These are phyloP conservation scores for Strix occidentalis DNA, from an alignment of 2,797 vertebrate species.

Conservation along the genomic window DNA sequence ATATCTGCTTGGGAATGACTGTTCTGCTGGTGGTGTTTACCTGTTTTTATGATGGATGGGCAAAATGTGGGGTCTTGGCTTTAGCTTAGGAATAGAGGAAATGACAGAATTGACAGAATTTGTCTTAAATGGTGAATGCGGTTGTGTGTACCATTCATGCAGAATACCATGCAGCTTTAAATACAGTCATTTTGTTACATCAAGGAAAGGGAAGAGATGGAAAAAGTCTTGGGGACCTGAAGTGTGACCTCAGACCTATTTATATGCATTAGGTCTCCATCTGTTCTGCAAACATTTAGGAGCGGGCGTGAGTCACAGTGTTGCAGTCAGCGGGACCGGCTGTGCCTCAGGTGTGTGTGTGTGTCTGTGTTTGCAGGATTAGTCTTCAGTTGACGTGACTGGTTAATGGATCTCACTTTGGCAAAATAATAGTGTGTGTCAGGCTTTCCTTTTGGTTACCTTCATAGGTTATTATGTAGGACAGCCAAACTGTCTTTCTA, in stretches of 20 bases:
- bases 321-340: accelerated
- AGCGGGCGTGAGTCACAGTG: accelerated
- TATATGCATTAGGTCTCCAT: not conserved
- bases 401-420: not conserved
- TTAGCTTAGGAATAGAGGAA: not conserved
- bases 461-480: not conserved
- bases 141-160: accelerated
- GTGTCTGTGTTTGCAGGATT: not conserved
- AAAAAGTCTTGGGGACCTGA: not conserved
- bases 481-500: slow-evolving; percentile 9
- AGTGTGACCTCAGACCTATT: not conserved
- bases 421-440: not conserved
- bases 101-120: not conserved
- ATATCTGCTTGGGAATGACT: not conserved
- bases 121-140: accelerated
- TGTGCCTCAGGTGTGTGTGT: not conserved
- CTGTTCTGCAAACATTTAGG: accelerated
- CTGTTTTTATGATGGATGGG: not conserved
- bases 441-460: not conserved
- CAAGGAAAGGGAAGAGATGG: not conserved
- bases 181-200: accelerated
- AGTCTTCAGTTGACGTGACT: not conserved
- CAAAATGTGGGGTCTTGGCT: accelerated
- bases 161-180: accelerated
- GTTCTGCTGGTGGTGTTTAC: not conserved